phyloP scores from a whole-genome alignment of 2,113 vertebrate genomes.

The Hippocampus mohnikei region DNA sequence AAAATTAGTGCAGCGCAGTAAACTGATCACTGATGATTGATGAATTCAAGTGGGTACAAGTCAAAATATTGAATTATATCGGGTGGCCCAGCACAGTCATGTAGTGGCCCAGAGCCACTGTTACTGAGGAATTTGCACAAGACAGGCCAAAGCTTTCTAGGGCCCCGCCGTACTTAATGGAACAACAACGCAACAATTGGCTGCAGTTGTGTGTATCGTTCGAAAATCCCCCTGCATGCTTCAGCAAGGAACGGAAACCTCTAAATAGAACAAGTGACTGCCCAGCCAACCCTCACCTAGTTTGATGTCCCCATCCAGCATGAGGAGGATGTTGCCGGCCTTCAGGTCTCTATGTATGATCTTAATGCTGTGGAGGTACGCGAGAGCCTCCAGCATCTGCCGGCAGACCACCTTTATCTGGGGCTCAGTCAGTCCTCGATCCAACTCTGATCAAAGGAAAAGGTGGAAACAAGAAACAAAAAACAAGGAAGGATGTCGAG shows the following conservation, averaged over 20 bases:
- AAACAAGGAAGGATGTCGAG: not conserved
- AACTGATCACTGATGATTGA: too few relatives aligned
- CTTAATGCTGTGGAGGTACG: slow-evolving; percentile 88
- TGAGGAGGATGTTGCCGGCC: slow-evolving; percentile 93
- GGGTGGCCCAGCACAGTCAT: too few relatives aligned
- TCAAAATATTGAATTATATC: too few relatives aligned
- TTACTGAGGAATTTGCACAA: too few relatives aligned
- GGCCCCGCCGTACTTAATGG: too few relatives aligned
- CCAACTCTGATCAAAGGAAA: slow-evolving; percentile 78
- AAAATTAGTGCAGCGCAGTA: too few relatives aligned
- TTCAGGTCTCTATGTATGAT: slow-evolving; percentile 98
- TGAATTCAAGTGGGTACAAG: too few relatives aligned
- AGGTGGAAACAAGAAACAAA: not conserved
- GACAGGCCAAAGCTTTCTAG: too few relatives aligned
- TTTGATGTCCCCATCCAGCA: slow-evolving; percentile 89
- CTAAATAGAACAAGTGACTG: not conserved
- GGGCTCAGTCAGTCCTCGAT: slow-evolving; percentile 85
- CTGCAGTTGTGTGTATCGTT: too few relatives aligned
- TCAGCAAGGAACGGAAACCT: not conserved
- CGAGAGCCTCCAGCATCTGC: slow-evolving; percentile 90
- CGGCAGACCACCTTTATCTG: slow-evolving; percentile 91
- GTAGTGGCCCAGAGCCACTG: too few relatives aligned
- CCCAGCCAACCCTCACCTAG: slow-evolving; percentile 79
- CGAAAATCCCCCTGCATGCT: too few relatives aligned
- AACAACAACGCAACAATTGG: too few relatives aligned